Evolutionary conservation across 2,797 vertebrate species (phyloP), one percentile per base, ranked within the genome.

Genomic region (Diplodus puntazzo): DNA sequence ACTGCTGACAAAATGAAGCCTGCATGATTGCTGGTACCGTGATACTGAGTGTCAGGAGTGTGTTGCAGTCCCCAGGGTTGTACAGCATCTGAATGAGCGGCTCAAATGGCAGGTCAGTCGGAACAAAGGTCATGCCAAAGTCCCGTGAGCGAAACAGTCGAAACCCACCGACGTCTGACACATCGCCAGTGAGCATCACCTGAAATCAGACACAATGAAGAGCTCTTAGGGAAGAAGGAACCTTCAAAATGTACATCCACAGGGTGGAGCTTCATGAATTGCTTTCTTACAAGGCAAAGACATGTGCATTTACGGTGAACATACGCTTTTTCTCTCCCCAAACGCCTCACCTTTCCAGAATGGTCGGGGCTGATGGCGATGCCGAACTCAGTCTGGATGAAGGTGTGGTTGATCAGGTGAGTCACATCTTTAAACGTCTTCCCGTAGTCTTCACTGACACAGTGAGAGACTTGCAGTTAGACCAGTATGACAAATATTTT

Each of bases 351-450:
- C 96, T 97, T 98, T 42, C 97, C 97, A 4, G 97, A 98, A 81
- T 97, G 97, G 64, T 97, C 97, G 0, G 97, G 97, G 73, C 97
- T 96, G 75, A 98, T 95, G 59, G 96, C 96, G 79, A 99, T 97
- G 82, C 98, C 98, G 70, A 98, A 98, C 84, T 97, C 97, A 0
- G 96, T 96, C 62, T 96, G 96, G 92, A 99, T 97, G 88, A 97
- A 98, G 60, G 97, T 98, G 91, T 98, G 96, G 88, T 98, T 97
- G 92, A 99, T 98, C 82, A 97, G 95, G 34, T 93, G 73, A 58
- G 97, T 98, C 82, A 99, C 96, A 21, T 99, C 98, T 75, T 93
- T 76, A 85, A 98, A 99, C 1, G 95, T 96, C 89, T 98, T 99
- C 79, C 98, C 98, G n/a, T 98, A 98, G 93, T 99, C 96, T 92